These are phyloP conservation scores for Siniperca obscura DNA, from an alignment of 2,797 vertebrate species.

Conservation along the genomic window DNA sequence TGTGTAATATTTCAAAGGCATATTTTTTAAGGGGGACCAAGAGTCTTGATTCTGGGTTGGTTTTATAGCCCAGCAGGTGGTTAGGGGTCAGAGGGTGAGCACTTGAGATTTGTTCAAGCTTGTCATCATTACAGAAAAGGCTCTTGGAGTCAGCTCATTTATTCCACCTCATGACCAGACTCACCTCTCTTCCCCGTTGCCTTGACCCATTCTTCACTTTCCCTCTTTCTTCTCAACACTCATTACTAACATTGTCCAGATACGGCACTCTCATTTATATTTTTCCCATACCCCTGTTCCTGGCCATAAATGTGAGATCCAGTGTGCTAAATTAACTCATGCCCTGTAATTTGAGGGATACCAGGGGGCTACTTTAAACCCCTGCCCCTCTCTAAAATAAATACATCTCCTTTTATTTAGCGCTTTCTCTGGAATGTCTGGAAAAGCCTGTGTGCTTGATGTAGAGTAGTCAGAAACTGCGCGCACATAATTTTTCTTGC, in stretches of 20 bases:
- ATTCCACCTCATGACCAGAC: conserved; percentile 48
- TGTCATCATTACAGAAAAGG: conserved; percentile 52
- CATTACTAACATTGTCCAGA: conserved; percentile 49
- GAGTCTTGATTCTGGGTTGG: conserved; percentile 15
- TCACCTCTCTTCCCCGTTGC: conserved; percentile 35
- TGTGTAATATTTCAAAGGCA: conserved; percentile 57
- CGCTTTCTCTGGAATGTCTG: conserved; percentile 44
- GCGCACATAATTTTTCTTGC: conserved; percentile 59
- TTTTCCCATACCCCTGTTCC: conserved; percentile 9
- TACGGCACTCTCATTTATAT: neutral
- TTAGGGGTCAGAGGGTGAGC: conserved; percentile 21
- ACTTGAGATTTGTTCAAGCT: conserved; percentile 55
- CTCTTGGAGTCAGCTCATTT: conserved; percentile 56
- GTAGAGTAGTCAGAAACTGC: conserved; percentile 33
- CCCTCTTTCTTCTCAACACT: conserved; percentile 16
- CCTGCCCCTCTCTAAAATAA: conserved; percentile 21
- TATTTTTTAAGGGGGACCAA: conserved; percentile 29
- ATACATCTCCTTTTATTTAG: conserved; percentile 33
- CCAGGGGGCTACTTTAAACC: conserved; percentile 29
- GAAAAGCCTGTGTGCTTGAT: conserved; percentile 55
- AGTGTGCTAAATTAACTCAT: conserved; percentile 51
- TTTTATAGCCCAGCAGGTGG: conserved; percentile 61
- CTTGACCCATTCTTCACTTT: conserved; percentile 40
- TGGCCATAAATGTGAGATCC: conserved; percentile 49
- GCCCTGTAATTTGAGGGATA: conserved; percentile 40